Percentiles rank a stretch among this genome's conserved stretches.
Evolutionary conservation across 2,888 invertebrate genomes (phyloP).

Genomic region (Lymantria dispar): DNA sequence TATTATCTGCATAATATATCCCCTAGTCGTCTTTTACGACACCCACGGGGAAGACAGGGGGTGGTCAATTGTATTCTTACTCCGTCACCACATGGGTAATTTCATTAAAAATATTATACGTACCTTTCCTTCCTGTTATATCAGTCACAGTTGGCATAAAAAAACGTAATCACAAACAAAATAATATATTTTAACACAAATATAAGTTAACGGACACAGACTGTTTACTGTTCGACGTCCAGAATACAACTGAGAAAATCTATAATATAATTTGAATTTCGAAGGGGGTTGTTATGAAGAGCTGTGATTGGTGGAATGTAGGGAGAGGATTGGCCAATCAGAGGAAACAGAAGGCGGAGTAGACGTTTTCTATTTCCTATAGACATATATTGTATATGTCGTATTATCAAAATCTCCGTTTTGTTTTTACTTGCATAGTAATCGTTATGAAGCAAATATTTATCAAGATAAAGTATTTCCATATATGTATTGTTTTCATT

Average conservation of each 20-base stretch:
- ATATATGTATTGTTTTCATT: no score
- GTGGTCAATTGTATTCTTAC: no score
- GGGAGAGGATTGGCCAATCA: slow-evolving; percentile 45
- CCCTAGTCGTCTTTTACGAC: no score
- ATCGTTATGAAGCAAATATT: no score
- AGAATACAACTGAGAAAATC: slow-evolving; percentile 50
- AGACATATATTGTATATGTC: no score
- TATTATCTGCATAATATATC: no score
- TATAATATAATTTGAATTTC: slow-evolving; percentile 51
- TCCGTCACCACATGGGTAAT: no score
- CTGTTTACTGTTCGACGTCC: slow-evolving; percentile 24
- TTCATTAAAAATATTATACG: slow-evolving; percentile 1
- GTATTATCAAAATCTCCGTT: no score
- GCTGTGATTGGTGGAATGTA: slow-evolving; percentile 48
- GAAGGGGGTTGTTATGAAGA: slow-evolving; percentile 46
- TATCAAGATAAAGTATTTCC: no score
- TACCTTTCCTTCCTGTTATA: slow-evolving; percentile 42
- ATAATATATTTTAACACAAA: slow-evolving; percentile 1
- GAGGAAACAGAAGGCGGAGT: slow-evolving; percentile 26
- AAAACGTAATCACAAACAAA: slow-evolving; percentile 33
- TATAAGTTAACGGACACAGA: slow-evolving; percentile 8
- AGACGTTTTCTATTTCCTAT: not conserved
- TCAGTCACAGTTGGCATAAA: slow-evolving; percentile 72
- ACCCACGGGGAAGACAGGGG: no score
- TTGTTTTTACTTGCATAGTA: no score